Evolutionary conservation across 2,888 invertebrate species (phyloP).

Genomic region (Rhabditoides inermis): DNA sequence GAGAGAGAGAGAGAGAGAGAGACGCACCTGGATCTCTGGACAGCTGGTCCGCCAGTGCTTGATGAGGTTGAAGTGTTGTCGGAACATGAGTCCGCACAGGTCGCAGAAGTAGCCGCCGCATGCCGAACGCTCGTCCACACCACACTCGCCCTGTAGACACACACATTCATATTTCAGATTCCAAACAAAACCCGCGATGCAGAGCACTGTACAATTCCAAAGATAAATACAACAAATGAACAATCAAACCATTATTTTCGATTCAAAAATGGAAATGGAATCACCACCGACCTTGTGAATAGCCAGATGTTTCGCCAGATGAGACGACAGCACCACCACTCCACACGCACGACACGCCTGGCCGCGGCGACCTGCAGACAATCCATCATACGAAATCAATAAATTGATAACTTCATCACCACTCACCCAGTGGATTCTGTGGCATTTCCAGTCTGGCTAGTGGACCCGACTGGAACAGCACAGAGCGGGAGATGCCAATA

Average conservation of each 20-base stretch:
- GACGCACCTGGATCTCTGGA: slow-evolving; percentile 33
- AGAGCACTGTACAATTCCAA: too few species aligned
- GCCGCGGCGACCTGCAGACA: slow-evolving; percentile 18
- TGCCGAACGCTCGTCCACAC: slow-evolving; percentile 14
- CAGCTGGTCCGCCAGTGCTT: slow-evolving; percentile 40
- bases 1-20: too few species aligned
- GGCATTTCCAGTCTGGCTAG: slow-evolving; percentile 17
- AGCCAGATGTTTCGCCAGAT: slow-evolving; percentile 24
- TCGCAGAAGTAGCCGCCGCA: slow-evolving; percentile 33
- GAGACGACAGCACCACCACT: slow-evolving; percentile 23
- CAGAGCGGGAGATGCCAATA: slow-evolving; percentile 14
- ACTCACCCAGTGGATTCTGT: slow-evolving; percentile 10
- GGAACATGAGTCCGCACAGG: slow-evolving; percentile 37
- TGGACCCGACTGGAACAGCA: slow-evolving; percentile 18
- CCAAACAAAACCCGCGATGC: slow-evolving; percentile 5
- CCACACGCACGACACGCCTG: slow-evolving; percentile 28
- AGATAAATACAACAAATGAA: too few species aligned
- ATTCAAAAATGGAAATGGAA: neutral
- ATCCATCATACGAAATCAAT: neutral
- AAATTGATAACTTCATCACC: neutral
- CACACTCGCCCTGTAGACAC: neutral
- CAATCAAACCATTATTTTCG: too few species aligned
- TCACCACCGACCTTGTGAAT: slow-evolving; percentile 12
- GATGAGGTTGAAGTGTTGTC: slow-evolving; percentile 31
- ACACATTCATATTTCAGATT: too few species aligned